Evolutionary conservation across 2,113 vertebrate genomes (phyloP).

Genomic region (Elanus axillaris): DNA sequence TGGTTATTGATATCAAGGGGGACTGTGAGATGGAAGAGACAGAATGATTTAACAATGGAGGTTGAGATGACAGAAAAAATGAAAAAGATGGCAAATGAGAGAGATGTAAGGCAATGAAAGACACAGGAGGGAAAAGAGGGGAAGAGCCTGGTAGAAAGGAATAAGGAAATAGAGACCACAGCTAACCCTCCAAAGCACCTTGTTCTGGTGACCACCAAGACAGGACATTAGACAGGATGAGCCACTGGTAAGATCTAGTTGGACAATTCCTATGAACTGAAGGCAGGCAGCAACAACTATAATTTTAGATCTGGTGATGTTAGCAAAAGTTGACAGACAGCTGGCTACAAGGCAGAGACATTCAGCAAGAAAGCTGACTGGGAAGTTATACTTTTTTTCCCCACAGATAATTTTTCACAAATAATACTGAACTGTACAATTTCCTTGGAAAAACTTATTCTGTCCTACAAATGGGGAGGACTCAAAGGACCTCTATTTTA

Average conservation of each 20-base stretch:
- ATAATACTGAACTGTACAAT: not conserved
- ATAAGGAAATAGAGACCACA: not conserved
- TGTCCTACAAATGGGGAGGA: not conserved
- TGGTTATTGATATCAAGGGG: not conserved
- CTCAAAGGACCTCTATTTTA: not conserved
- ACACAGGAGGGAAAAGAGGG: not conserved
- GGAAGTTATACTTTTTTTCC: not conserved
- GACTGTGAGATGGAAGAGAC: not conserved
- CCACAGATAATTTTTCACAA: not conserved
- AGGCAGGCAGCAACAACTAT: not conserved
- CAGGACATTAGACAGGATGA: not conserved
- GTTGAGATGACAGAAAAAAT: not conserved
- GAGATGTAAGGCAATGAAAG: not conserved
- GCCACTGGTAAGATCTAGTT: not conserved
- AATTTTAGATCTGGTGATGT: constrained; percentile 23
- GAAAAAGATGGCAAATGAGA: not conserved
- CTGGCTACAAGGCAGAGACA: not conserved
- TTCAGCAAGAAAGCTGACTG: constrained; percentile 25
- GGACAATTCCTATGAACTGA: not conserved
- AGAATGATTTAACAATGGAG: not conserved
- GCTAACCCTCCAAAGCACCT: not conserved
- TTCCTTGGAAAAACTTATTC: not conserved
- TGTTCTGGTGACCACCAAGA: not conserved
- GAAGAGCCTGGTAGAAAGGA: not conserved
- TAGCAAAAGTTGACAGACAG: constrained; percentile 18